These are phyloP conservation scores for Cyrtodaria siliqua DNA, from an alignment of 2,888 invertebrate species.

Conservation along the genomic window DNA sequence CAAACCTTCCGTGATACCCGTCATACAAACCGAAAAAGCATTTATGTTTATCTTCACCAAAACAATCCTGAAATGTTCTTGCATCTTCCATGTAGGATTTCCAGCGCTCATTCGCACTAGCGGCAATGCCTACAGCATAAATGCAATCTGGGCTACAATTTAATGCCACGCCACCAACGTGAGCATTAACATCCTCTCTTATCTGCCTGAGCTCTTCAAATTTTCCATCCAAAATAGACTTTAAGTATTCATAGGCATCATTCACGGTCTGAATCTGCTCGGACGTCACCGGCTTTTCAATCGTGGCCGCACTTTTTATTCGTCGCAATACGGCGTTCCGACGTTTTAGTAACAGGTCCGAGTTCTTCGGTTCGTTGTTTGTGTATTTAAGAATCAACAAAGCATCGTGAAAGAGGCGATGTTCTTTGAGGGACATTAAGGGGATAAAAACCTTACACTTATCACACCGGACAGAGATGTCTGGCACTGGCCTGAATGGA, in stretches of 20 bases:
- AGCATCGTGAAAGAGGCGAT: slow-evolving; percentile 80
- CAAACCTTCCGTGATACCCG: slow-evolving; percentile 83
- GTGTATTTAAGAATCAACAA: slow-evolving; percentile 66
- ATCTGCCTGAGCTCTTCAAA: slow-evolving; percentile 76
- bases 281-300: slow-evolving; percentile 64
- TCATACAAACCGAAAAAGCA: slow-evolving; percentile 83
- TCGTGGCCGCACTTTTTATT: slow-evolving; percentile 62
- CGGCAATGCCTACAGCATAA: slow-evolving; percentile 78
- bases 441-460: slow-evolving; percentile 76
- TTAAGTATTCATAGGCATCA: slow-evolving; percentile 83
- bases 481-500: slow-evolving; percentile 68
- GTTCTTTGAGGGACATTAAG: slow-evolving; percentile 74
- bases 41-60: slow-evolving; percentile 82
- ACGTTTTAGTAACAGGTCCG: slow-evolving; percentile 73
- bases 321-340: slow-evolving; percentile 74
- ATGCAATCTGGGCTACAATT: slow-evolving; percentile 77
- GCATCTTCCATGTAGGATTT: slow-evolving; percentile 84
- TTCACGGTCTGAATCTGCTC: slow-evolving; percentile 67
- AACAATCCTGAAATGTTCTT: slow-evolving; percentile 81
- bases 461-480: slow-evolving; percentile 79
- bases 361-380: slow-evolving; percentile 68
- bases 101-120: slow-evolving; percentile 79
- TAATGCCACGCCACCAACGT: slow-evolving; percentile 75
- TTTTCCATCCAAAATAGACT: slow-evolving; percentile 80
- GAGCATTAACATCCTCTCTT: slow-evolving; percentile 71